A percentile compares a stretch with the other conserved stretches of the same genome.
Evolutionary conservation across 2,113 vertebrate genomes (phyloP).

Genomic region (Ptychochromis oligacanthus): DNA sequence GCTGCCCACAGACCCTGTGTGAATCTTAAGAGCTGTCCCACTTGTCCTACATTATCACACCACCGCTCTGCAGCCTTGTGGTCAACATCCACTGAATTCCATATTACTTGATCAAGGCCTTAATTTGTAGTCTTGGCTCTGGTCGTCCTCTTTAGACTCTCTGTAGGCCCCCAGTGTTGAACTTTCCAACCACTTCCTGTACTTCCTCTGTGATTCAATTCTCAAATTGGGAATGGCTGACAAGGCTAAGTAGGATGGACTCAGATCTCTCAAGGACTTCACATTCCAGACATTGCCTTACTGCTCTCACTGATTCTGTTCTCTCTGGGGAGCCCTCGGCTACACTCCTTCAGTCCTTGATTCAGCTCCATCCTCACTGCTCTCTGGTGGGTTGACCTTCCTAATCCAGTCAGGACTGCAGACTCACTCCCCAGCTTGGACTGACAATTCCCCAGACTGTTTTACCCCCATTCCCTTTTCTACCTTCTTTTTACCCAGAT

Average conservation of each 20-base stretch:
- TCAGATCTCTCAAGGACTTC: neutral
- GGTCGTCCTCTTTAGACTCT: neutral
- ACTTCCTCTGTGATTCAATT: neutral
- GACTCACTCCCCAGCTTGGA: neutral
- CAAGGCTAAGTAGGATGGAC: neutral
- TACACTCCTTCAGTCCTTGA: neutral
- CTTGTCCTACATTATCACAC: neutral
- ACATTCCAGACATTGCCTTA: neutral
- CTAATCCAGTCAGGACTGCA: conserved; percentile 8
- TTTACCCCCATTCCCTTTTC: neutral
- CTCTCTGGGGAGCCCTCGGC: neutral
- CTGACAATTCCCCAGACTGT: neutral
- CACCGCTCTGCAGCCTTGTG: neutral
- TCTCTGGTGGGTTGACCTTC: conserved; percentile 15
- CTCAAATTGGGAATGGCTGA: neutral
- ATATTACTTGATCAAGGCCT: conserved; percentile 5
- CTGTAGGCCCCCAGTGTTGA: neutral
- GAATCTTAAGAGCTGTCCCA: neutral
- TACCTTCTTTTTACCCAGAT: neutral
- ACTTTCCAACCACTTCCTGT: neutral
- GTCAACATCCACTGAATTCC: neutral
- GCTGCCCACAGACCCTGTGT: neutral
- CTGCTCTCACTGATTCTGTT: neutral
- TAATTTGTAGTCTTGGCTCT: neutral
- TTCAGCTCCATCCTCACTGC: conserved; percentile 8